phyloP scores from a whole-genome alignment of 1,140 invertebrate species.

The Eurytemora carolleeae region DNA sequence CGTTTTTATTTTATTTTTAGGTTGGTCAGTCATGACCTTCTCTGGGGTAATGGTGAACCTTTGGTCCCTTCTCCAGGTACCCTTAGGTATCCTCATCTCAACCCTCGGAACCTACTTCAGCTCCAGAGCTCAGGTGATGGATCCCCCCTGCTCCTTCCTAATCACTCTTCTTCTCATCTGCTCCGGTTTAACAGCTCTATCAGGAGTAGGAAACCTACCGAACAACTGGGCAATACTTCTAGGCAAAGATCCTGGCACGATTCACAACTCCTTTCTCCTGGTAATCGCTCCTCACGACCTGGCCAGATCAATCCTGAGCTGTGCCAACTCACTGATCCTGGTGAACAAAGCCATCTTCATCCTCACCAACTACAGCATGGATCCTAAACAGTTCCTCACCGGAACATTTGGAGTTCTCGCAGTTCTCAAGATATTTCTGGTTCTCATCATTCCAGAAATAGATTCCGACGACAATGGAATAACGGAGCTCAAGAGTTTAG shows the following conservation, averaged over 20 bases:
- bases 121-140: background rate
- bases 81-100: background rate
- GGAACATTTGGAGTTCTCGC: background rate
- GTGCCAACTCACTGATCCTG: background rate
- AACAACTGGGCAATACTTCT: background rate
- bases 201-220: background rate
- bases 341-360: background rate
- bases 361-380: background rate
- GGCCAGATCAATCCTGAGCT: background rate
- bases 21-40: too few relatives aligned
- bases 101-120: background rate
- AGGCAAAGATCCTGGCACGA: background rate
- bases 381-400: background rate
- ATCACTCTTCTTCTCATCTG: background rate
- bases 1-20: too few relatives aligned
- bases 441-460: too few relatives aligned
- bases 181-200: background rate
- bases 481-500: too few relatives aligned
- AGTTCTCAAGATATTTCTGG: background rate
- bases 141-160: background rate
- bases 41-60: too few relatives aligned
- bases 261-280: too few relatives aligned
- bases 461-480: too few relatives aligned
- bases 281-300: background rate
- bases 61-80: too few relatives aligned